Evolutionary conservation across 2,888 invertebrate species (phyloP), one percentile per base, ranked within the genome.

Genomic region (Loripinus fragilis): DNA sequence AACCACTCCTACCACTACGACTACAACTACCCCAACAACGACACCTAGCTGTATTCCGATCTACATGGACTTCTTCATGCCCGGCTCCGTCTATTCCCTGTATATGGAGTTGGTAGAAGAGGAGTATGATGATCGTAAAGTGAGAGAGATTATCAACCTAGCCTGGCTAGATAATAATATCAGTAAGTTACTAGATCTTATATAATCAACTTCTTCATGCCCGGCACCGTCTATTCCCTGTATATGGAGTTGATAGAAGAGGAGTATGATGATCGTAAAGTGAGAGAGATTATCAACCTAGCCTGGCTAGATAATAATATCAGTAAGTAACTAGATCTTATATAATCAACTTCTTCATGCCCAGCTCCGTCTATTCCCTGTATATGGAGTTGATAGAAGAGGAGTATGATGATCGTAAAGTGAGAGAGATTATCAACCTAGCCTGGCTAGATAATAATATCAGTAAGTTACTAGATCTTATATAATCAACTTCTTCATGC

Each of bases 41-140:
- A 72, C 80, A 28, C 72, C 12, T 12, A 67, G 67, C 33, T 41
- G 45, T 42, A 41, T 67, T 23, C 67, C 42, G 2, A 15, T 42
- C 1, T 45, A 8, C 12, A 25, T 52, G 15, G 60, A 50, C 23
- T 74, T 73, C 42, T 83, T 64, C 41, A 69, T 65, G 20, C 52
- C 80, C 35, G 77, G 80, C 23, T 69, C 74, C 20, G 33, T 70
- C 25, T 84, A 74, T 64, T 71, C 65, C 12, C 38, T 76, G 7
- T 77, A 72, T 45, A 30, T 87, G 35, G 80, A 83, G 45, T 50
- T 86, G 50, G 85, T 86, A 7, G 74, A 79, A 3, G 78, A 83
- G 23, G 86, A 86, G 33, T 84, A 79, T 42, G 42, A 73, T 3
- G 52, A 68, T 10, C 55, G 65, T 30, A 66, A 55, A 45, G 52